These are phyloP conservation scores for Muschampia plurimacula DNA, from an alignment of 2,888 invertebrate genomes.

Conservation along the genomic window DNA sequence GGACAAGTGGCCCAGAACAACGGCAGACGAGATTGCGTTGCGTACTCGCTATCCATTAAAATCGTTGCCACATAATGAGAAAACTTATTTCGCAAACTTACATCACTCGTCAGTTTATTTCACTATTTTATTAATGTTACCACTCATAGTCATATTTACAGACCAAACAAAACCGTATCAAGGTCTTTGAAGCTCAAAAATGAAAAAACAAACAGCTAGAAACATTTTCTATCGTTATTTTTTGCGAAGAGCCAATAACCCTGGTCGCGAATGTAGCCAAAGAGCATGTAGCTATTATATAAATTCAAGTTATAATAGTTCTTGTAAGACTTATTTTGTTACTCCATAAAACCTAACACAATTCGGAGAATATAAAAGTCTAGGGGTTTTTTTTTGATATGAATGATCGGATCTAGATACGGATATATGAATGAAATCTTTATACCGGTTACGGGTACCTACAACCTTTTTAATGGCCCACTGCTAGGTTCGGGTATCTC, in stretches of 20 bases:
- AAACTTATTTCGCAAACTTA: constrained; percentile 25
- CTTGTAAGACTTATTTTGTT: neutral
- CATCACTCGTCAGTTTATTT: constrained; percentile 6
- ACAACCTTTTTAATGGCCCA: too few species aligned
- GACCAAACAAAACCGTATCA: constrained; percentile 27
- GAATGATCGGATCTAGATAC: too few species aligned
- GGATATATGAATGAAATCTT: too few species aligned
- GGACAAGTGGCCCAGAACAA: constrained; percentile 17
- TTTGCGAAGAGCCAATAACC: constrained; percentile 22
- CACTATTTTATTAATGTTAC: constrained; percentile 15
- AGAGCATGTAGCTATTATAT: constrained; percentile 8
- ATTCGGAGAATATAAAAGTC: neutral
- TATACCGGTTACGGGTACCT: too few species aligned
- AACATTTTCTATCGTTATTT: constrained; percentile 22
- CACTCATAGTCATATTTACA: constrained; percentile 14
- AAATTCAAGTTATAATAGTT: neutral
- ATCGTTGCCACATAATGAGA: constrained; percentile 33
- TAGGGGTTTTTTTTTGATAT: too few species aligned
- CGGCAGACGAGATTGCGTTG: constrained; percentile 26
- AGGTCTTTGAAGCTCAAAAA: constrained; percentile 33
- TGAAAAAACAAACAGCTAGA: constrained; percentile 17
- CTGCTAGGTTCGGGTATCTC: too few species aligned
- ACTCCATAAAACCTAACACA: neutral
- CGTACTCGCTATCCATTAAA: constrained; percentile 23
- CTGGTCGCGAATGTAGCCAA: constrained; percentile 22